A percentile compares a stretch with the other conserved stretches of the same genome.
Evolutionary conservation across 2,113 vertebrate genomes (phyloP).

Genomic region (Rhinichthys klamathensis): DNA sequence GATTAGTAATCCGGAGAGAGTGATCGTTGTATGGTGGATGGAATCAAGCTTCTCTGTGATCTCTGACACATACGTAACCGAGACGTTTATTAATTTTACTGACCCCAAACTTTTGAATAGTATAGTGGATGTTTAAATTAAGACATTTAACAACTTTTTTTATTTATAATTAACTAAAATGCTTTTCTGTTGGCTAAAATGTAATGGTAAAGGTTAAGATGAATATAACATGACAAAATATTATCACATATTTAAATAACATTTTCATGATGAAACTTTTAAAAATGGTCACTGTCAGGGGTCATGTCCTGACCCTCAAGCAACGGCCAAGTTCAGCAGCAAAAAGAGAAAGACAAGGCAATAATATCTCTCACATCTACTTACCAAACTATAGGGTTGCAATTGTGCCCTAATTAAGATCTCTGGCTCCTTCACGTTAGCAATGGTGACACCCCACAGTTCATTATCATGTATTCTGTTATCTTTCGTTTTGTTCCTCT

Average conservation of each 20-base stretch:
- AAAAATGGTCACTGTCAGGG: not conserved
- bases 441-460: not conserved
- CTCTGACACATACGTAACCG: too few species aligned
- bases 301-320: not conserved
- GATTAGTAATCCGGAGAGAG: too few species aligned
- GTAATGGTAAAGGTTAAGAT: too few species aligned
- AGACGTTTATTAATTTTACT: too few species aligned
- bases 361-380: not conserved
- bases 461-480: conserved; percentile 10
- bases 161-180: too few species aligned
- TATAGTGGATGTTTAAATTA: too few species aligned
- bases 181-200: too few species aligned
- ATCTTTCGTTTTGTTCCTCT: conserved; percentile 33
- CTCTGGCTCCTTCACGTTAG: not conserved
- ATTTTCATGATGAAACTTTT: not conserved
- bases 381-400: not conserved
- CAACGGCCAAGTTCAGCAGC: not conserved
- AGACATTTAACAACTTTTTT: too few species aligned
- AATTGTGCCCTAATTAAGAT: conserved; percentile 22
- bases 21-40: too few species aligned
- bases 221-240: not conserved
- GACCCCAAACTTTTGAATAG: too few species aligned
- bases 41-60: too few species aligned
- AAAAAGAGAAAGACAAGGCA: conserved; percentile 28
- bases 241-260: not conserved